Evolutionary conservation across 2,113 vertebrate species (phyloP).

Genomic region (Hippotragus niger): DNA sequence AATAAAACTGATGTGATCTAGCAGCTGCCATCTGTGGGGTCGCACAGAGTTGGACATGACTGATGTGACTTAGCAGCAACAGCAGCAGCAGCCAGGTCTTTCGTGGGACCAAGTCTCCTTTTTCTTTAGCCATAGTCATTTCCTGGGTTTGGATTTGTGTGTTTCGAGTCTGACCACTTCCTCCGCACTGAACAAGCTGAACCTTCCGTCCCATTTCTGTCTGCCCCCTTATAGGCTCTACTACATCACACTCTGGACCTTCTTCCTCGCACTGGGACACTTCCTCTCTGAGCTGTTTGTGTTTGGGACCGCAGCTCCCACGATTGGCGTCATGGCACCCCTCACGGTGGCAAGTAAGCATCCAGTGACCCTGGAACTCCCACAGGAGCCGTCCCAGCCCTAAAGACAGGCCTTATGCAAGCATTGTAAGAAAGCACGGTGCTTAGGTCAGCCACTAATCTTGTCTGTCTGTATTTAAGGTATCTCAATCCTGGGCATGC

Average conservation of each 20-base stretch:
- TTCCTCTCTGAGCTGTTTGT: constrained; percentile 94
- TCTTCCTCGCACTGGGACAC: constrained; percentile 93
- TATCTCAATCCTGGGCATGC: constrained; percentile 93
- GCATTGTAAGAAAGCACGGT: background rate
- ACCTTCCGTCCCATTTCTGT: background rate
- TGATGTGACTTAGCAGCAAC: background rate
- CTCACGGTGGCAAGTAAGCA: constrained; percentile 93
- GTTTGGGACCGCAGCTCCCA: constrained; percentile 92
- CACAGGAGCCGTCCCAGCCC: background rate
- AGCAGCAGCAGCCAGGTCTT: background rate
- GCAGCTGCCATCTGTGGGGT: background rate
- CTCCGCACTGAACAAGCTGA: no score
- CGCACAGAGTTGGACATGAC: background rate
- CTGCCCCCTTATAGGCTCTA: constrained; percentile 87
- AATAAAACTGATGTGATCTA: background rate
- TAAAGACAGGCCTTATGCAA: background rate
- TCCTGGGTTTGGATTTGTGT: background rate
- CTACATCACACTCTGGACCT: constrained; percentile 95
- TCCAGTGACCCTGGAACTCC: background rate
- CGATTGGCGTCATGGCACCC: constrained; percentile 94
- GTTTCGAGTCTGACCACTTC: background rate
- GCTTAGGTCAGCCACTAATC: background rate
- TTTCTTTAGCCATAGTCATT: background rate
- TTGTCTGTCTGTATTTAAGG: constrained; percentile 78
- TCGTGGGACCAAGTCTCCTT: background rate